These are phyloP conservation scores for Drosophila takahashii DNA, from an alignment of 1,140 invertebrate genomes.

Conservation along the genomic window DNA sequence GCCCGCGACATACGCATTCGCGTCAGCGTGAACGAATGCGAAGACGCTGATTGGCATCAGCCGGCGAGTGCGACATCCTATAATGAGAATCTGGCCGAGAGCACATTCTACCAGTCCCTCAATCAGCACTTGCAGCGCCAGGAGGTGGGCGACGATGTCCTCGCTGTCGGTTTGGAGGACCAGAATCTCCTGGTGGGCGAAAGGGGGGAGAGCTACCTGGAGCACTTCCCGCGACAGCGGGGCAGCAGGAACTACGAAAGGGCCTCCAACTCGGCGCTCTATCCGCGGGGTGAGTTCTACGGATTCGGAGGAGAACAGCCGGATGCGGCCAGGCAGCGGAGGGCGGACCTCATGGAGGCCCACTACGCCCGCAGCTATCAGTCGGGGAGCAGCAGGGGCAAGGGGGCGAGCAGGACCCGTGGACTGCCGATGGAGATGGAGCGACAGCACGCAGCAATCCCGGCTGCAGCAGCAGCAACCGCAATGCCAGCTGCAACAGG, in stretches of 20 bases:
- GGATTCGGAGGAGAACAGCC: slow-evolving; percentile 43
- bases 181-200: slow-evolving; percentile 15
- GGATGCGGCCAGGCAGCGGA: slow-evolving; percentile 50
- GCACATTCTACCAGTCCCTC: slow-evolving; percentile 82
- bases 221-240: slow-evolving; percentile 71
- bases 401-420: slow-evolving; percentile 7
- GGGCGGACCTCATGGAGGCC: slow-evolving; percentile 65
- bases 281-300: slow-evolving; percentile 53
- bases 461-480: slow-evolving; percentile 12
- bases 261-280: slow-evolving; percentile 13
- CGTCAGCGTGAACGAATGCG: slow-evolving; percentile 71
- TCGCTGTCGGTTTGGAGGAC: slow-evolving; percentile 5
- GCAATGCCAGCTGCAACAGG: slow-evolving; percentile 41
- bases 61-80: slow-evolving; percentile 49
- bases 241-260: slow-evolving; percentile 51
- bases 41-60: slow-evolving; percentile 70
- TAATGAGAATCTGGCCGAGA: slow-evolving; percentile 82
- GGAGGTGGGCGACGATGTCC: slow-evolving; percentile 26
- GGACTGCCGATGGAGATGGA: slow-evolving; percentile 26
- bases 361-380: slow-evolving; percentile 65
- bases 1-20: slow-evolving; percentile 70
- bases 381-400: slow-evolving; percentile 1
- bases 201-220: slow-evolving; percentile 65
- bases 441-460: slow-evolving; percentile 22
- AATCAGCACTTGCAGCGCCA: slow-evolving; percentile 81